A percentile compares a stretch with the other conserved stretches of the same genome.
Evolutionary conservation across 2,797 vertebrate genomes (phyloP).

Genomic region (Microctenopoma stevenorrisi): DNA sequence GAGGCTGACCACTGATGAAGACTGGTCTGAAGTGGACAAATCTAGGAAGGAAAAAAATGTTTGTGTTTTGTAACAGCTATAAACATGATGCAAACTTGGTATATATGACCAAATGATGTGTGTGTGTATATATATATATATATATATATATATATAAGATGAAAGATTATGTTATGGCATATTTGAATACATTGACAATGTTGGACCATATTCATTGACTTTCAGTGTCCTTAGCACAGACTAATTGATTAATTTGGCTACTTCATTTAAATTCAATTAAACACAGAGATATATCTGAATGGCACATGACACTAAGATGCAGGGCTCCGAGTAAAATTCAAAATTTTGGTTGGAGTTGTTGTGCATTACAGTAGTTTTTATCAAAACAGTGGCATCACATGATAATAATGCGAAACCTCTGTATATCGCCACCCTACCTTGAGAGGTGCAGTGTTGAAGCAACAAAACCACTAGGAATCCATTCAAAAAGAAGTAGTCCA

Average conservation of each 20-base stretch:
- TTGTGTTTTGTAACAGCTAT: conserved; percentile 3
- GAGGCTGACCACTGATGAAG: conserved; percentile 38
- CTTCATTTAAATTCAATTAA: neutral
- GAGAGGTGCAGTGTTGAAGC: conserved; percentile 66
- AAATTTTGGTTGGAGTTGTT: neutral
- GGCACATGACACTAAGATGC: neutral
- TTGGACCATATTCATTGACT: neutral
- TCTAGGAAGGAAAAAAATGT: conserved; percentile 46
- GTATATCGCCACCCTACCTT: conserved; percentile 73
- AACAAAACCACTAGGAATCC: conserved; percentile 75
- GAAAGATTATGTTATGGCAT: neutral
- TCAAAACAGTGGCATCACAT: conserved; percentile 3
- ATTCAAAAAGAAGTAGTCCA: conserved; percentile 74
- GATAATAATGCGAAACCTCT: neutral
- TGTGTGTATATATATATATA: too few species aligned
- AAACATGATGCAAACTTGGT: neutral
- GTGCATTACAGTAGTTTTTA: neutral
- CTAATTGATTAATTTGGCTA: neutral
- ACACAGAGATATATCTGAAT: neutral
- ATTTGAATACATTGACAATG: neutral
- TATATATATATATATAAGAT: too few species aligned
- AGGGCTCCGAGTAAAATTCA: neutral
- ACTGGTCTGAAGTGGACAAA: conserved; percentile 45
- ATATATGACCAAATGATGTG: neutral
- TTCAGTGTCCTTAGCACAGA: neutral